These are phyloP conservation scores for Zophobas atratus DNA, from an alignment of 1,140 invertebrate species.

Conservation along the genomic window DNA sequence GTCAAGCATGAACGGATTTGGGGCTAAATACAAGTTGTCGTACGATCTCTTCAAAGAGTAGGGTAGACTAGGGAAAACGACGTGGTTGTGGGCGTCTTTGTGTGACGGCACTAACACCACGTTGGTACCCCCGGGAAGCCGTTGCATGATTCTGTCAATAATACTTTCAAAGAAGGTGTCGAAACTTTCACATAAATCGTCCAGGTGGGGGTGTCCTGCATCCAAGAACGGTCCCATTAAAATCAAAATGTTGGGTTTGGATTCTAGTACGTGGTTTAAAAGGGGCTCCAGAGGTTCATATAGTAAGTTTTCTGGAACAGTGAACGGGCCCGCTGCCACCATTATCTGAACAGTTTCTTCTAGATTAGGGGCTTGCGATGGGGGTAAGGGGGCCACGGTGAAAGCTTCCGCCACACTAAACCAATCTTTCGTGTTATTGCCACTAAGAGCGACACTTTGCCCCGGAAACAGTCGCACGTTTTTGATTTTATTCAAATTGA, in stretches of 20 bases:
- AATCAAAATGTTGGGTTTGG: conserved; percentile 86
- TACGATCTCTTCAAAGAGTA: conserved; percentile 72
- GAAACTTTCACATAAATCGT: conserved; percentile 74
- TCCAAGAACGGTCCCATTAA: conserved; percentile 90
- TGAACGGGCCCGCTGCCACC: conserved; percentile 88
- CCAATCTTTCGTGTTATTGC: neutral
- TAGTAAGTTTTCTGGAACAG: conserved; percentile 79
- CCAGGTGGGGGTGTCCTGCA: conserved; percentile 74
- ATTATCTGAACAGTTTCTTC: conserved; percentile 77
- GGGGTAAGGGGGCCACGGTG: neutral
- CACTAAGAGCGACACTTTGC: conserved; percentile 6
- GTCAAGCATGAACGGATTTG: conserved; percentile 86
- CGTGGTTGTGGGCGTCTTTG: conserved; percentile 83
- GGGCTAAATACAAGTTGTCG: conserved; percentile 71
- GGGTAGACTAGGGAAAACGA: conserved; percentile 87
- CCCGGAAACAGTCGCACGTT: conserved; percentile 17
- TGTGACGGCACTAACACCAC: conserved; percentile 83
- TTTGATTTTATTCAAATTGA: neutral
- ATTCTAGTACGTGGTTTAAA: conserved; percentile 76
- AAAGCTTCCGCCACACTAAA: neutral
- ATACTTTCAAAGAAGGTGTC: conserved; percentile 81
- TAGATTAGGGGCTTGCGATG: neutral
- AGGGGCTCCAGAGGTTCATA: conserved; percentile 89
- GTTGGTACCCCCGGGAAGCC: conserved; percentile 72
- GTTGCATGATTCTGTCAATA: conserved; percentile 75